A percentile compares a stretch with the other conserved stretches of the same genome.
phyloP scores from a whole-genome alignment of 2,797 vertebrate genomes.

The Microhierax caerulescens region DNA sequence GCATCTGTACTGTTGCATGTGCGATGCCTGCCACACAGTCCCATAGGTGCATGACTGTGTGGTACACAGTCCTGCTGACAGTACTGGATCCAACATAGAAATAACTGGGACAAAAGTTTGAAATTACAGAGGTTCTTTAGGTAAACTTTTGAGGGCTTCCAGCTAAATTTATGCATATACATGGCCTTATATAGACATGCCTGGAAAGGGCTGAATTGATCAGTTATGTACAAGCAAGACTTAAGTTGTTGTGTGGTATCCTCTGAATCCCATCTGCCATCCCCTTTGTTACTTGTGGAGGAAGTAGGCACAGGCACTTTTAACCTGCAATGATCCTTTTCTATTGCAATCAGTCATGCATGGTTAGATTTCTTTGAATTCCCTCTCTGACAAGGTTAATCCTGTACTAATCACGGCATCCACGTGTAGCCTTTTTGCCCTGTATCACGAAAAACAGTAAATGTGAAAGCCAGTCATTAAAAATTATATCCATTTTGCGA shows the following conservation, averaged over 20 bases:
- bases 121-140: background rate
- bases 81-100: rapidly evolving
- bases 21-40: background rate
- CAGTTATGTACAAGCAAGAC: background rate
- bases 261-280: background rate
- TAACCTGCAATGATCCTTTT: background rate
- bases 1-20: background rate
- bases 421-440: background rate
- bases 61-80: background rate
- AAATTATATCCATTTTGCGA: background rate
- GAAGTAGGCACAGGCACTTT: background rate
- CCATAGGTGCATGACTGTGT: background rate
- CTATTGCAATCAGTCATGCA: background rate
- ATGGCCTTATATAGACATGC: background rate
- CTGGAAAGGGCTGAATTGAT: background rate
- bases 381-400: slow-evolving; percentile 9
- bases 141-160: background rate
- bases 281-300: background rate
- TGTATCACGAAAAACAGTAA: background rate
- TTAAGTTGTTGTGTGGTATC: background rate
- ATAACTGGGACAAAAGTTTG: background rate
- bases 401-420: background rate
- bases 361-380: background rate
- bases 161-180: background rate
- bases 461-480: background rate